phyloP scores from a whole-genome alignment of 2,113 vertebrate species.

The Aepyceros melampus region DNA sequence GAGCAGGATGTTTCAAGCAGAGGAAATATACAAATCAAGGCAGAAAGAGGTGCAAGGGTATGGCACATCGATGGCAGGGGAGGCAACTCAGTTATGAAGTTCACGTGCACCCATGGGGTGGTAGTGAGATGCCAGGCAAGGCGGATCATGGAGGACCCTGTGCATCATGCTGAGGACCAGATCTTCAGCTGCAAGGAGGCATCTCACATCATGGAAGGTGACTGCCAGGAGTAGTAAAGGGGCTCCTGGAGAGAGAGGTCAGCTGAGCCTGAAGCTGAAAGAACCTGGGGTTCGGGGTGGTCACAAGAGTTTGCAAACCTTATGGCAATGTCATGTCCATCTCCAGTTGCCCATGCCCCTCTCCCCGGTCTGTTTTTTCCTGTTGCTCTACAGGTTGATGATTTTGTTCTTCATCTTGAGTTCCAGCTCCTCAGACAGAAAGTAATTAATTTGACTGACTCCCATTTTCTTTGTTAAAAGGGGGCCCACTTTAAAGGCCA shows the following conservation, averaged over 20 bases:
- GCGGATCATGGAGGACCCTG: too few relatives aligned
- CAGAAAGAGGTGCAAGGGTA: neutral
- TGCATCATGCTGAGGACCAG: accelerated
- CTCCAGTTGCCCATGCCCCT: accelerated
- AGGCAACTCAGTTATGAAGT: neutral
- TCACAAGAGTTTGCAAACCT: neutral
- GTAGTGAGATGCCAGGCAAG: neutral
- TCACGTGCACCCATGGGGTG: accelerated
- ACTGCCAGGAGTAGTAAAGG: neutral
- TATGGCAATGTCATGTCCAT: accelerated
- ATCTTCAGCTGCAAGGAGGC: neutral
- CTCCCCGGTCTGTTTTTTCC: neutral
- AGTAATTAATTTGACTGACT: neutral
- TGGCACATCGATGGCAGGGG: accelerated
- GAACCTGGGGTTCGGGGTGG: neutral
- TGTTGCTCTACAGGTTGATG: neutral
- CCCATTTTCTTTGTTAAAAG: neutral
- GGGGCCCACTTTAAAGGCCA: neutral
- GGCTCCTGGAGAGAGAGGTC: neutral
- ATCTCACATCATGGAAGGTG: neutral
- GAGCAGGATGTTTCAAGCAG: neutral
- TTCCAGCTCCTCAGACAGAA: neutral
- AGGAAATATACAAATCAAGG: neutral
- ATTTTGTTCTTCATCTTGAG: neutral
- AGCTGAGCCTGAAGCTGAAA: neutral